These are phyloP conservation scores for Polietes domitor DNA, from an alignment of 2,888 invertebrate species.

Conservation along the genomic window DNA sequence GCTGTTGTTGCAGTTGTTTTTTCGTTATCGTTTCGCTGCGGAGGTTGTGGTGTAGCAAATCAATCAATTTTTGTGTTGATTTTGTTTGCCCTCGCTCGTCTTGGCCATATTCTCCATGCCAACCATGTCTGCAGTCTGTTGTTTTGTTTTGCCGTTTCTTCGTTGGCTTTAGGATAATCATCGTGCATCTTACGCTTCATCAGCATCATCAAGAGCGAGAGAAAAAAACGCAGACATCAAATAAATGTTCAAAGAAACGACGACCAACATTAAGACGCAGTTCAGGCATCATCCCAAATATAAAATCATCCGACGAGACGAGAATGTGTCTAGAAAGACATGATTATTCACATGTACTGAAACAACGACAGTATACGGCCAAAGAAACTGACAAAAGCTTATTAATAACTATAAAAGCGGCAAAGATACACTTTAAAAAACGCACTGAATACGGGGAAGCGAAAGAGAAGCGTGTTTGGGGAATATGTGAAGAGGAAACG, in stretches of 20 bases:
- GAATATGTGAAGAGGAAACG: not conserved
- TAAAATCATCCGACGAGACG: constrained; percentile 37
- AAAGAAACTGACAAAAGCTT: constrained; percentile 55
- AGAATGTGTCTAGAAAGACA: constrained; percentile 26
- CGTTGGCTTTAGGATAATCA: constrained; percentile 60
- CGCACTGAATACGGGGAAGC: not conserved
- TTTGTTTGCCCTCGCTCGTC: constrained; percentile 30
- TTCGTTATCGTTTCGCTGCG: not conserved
- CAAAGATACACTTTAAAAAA: constrained; percentile 43
- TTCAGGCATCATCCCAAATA: not conserved
- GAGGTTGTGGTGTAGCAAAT: constrained; percentile 52
- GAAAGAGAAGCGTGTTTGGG: not conserved
- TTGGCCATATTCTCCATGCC: constrained; percentile 14
- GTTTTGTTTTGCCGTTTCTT: not conserved
- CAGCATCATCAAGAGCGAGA: constrained; percentile 53
- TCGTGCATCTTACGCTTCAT: constrained; percentile 61
- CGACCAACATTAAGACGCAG: constrained; percentile 22
- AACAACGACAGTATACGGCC: constrained; percentile 37
- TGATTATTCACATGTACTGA: not conserved
- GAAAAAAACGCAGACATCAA: constrained; percentile 63
- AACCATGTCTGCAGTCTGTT: constrained; percentile 7
- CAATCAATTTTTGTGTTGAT: constrained; percentile 65
- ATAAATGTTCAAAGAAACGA: constrained; percentile 50
- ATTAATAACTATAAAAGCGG: constrained; percentile 59
- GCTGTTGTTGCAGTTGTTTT: not conserved